Evolutionary conservation across 2,113 vertebrate genomes (phyloP).

Genomic region (Bubo bubo): DNA sequence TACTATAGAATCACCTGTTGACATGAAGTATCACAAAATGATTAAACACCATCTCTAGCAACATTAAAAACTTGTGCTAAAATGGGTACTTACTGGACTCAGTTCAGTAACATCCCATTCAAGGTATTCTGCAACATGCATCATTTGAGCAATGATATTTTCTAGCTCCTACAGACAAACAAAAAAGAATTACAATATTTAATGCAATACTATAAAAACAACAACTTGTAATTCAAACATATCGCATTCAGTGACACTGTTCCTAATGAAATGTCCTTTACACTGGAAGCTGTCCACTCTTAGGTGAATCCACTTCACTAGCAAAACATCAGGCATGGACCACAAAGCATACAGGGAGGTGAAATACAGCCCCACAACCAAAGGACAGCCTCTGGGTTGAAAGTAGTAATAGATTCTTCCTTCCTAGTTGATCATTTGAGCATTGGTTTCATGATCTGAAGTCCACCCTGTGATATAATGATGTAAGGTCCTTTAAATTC

Average conservation of each 20-base stretch:
- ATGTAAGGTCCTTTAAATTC: background rate
- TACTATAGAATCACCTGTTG: background rate
- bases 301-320: background rate
- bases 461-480: background rate
- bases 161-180: conserved; percentile 76
- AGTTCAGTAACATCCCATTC: conserved; percentile 91
- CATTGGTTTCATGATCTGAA: background rate
- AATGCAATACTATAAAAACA: background rate
- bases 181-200: background rate
- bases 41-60: background rate
- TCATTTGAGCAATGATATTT: conserved; percentile 87
- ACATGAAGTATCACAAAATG: background rate
- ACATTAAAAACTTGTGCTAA: background rate
- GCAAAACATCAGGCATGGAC: background rate
- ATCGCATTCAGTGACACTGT: background rate
- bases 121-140: conserved; percentile 87
- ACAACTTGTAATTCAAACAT: background rate
- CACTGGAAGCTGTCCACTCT: background rate
- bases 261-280: background rate
- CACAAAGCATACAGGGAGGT: background rate
- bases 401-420: background rate
- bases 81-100: conserved; percentile 82
- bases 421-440: background rate
- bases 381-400: background rate
- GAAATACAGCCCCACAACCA: background rate